These are phyloP conservation scores for Caenorhabditis latens DNA, from an alignment of 1,140 invertebrate species.

Conservation along the genomic window DNA sequence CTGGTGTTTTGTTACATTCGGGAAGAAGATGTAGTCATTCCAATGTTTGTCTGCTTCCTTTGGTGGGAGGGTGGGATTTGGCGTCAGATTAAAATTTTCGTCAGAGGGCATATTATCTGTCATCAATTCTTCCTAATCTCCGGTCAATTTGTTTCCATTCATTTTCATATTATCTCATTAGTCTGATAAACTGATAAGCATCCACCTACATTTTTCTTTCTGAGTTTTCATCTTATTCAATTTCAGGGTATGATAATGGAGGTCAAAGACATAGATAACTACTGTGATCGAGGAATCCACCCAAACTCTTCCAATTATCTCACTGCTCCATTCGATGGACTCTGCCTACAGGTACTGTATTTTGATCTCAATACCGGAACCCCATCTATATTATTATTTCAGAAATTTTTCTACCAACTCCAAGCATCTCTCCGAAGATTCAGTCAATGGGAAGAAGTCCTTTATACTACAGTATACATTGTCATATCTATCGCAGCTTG, in stretches of 20 bases:
- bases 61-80: neutral
- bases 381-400: neutral
- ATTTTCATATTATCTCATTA: neutral
- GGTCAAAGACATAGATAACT: constrained; percentile 70
- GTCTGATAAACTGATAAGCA: neutral
- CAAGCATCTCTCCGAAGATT: constrained; percentile 72
- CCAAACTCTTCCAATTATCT: constrained; percentile 58
- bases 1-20: neutral
- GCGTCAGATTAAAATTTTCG: neutral
- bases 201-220: neutral
- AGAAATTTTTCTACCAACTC: constrained; percentile 72
- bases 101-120: constrained; percentile 21
- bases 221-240: neutral
- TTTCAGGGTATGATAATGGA: constrained; percentile 73
- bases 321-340: constrained; percentile 70
- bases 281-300: constrained; percentile 69
- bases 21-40: too few relatives aligned
- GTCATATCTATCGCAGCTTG: constrained; percentile 75
- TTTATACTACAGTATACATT: constrained; percentile 74
- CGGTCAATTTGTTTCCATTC: constrained; percentile 37
- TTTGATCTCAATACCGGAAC: neutral
- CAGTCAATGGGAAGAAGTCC: constrained; percentile 71
- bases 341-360: constrained; percentile 68
- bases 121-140: constrained; percentile 38
- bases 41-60: neutral